Conservation (phyloP, 2,113 vertebrate genomes). For the Antechinus stuartii region DNA sequence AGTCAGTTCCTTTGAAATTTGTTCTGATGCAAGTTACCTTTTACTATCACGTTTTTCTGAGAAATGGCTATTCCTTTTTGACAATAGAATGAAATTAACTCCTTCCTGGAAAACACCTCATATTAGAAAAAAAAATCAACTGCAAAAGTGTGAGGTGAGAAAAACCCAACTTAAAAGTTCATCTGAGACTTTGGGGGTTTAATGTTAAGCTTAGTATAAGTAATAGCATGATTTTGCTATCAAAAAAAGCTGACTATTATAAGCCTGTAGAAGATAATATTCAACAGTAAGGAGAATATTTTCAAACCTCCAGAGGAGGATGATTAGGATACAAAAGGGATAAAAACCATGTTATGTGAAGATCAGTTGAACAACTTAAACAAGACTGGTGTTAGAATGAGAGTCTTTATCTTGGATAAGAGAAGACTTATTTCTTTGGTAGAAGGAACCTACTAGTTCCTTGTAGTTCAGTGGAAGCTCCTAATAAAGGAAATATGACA, state of each 20-base stretch:
- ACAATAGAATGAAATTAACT: background rate
- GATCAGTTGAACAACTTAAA: background rate
- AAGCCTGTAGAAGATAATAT: background rate
- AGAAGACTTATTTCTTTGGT: background rate
- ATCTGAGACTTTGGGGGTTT: background rate
- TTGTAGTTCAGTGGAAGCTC: background rate
- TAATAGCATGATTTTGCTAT: background rate
- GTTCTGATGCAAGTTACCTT: background rate
- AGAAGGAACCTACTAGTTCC: background rate
- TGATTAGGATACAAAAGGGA: background rate
- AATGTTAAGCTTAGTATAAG: background rate
- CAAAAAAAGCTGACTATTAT: background rate
- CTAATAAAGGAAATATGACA: background rate
- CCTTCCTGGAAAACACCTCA: background rate
- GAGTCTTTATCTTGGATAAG: background rate
- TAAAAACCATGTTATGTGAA: background rate
- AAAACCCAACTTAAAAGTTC: background rate
- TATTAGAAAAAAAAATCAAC: background rate
- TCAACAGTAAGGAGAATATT: background rate
- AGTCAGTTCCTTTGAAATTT: background rate
- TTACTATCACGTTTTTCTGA: background rate
- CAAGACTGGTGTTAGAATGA: background rate
- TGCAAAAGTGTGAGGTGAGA: background rate
- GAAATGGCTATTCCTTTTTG: background rate
- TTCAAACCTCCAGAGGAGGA: background rate